Conservation (phyloP, 30 jellyfish, hydroid and myxozoan genomes). For the Rhopilema esculentum region DNA sequence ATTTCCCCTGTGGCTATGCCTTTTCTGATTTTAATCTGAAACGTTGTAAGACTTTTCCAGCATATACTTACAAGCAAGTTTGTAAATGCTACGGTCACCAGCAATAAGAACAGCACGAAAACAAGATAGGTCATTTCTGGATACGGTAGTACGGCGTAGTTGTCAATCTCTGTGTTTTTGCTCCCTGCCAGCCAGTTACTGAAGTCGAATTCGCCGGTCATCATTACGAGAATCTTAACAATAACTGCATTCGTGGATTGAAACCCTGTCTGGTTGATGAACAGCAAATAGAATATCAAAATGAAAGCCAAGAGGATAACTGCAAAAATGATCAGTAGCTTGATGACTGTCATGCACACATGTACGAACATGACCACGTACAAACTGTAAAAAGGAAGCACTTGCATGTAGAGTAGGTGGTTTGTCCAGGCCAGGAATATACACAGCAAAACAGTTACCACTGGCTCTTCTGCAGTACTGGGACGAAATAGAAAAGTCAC, state of each 20-base stretch:
- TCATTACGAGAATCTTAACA: not conserved
- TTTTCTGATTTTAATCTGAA: too few relatives aligned
- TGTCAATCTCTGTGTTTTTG: not conserved
- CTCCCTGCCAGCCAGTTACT: conserved; percentile 16
- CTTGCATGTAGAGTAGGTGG: conserved; percentile 31
- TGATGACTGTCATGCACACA: conserved; percentile 16
- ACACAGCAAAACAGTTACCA: not conserved
- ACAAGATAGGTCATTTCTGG: not conserved
- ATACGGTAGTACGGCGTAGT: not conserved
- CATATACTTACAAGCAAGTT: conserved; percentile 18
- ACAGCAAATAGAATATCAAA: not conserved
- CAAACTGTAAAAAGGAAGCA: not conserved
- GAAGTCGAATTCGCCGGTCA: conserved; percentile 20
- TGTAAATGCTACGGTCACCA: conserved; percentile 13
- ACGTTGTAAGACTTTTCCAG: too few relatives aligned
- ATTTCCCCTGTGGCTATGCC: too few relatives aligned
- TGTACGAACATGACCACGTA: conserved; percentile 14
- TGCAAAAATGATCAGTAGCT: conserved; percentile 7
- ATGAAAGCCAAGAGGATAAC: not conserved
- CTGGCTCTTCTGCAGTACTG: conserved; percentile 11
- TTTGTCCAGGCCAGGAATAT: conserved; percentile 32
- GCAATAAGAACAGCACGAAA: not conserved
- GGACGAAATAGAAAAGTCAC: not conserved
- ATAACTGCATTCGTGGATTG: not conserved
- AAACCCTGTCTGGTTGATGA: not conserved